phyloP scores from a whole-genome alignment of 2,888 invertebrate species.

The Melipona bicolor region DNA sequence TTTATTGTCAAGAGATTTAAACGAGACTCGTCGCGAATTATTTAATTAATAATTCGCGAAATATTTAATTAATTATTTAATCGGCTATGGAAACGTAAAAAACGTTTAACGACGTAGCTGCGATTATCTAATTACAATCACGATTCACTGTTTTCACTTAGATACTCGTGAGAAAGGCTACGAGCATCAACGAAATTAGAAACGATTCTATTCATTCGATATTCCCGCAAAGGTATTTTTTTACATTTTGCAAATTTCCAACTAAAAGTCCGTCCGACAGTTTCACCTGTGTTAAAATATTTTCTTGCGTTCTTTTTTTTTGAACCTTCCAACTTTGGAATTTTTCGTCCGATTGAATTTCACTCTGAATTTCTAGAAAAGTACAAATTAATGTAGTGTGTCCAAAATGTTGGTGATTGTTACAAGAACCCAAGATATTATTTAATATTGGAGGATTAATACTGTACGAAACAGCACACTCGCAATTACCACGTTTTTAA shows the following conservation, averaged over 20 bases:
- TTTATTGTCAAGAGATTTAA: too few species aligned
- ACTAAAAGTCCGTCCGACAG: not conserved
- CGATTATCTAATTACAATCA: constrained; percentile 48
- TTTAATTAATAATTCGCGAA: not conserved
- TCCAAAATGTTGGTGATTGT: too few species aligned
- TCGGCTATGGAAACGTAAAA: not conserved
- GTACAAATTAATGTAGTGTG: too few species aligned
- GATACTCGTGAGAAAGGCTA: constrained; percentile 29
- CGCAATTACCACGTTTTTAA: too few species aligned
- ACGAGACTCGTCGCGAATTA: not conserved
- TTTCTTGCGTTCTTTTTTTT: not conserved
- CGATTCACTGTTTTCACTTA: constrained; percentile 31
- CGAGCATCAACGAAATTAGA: constrained; percentile 4
- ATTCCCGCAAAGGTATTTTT: not conserved
- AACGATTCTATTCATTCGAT: not conserved
- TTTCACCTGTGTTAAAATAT: not conserved
- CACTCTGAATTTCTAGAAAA: too few species aligned
- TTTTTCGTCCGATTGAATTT: too few species aligned
- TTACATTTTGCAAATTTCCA: not conserved
- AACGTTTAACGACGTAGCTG: constrained; percentile 17
- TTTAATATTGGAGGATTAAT: too few species aligned
- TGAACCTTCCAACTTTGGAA: too few species aligned
- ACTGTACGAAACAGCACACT: too few species aligned
- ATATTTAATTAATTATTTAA: not conserved
- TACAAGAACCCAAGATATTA: too few species aligned